phyloP scores from a whole-genome alignment of 2,888 invertebrate genomes.

The Ormyrus pomaceus region DNA sequence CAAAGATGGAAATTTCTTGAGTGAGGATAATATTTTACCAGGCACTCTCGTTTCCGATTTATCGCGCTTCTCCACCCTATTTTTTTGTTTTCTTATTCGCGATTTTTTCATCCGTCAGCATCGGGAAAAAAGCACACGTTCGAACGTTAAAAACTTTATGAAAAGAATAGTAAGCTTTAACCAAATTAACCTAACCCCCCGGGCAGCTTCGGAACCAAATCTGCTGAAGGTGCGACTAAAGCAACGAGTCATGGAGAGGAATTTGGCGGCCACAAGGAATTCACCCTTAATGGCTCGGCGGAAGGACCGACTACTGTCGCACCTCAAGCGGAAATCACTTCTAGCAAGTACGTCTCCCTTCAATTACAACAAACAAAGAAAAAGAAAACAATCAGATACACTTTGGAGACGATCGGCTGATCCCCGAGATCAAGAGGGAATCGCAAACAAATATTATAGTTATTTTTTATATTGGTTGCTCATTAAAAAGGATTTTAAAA shows the following conservation, averaged over 20 bases:
- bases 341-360: constrained; percentile 77
- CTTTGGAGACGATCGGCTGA: constrained; percentile 30
- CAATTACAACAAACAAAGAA: constrained; percentile 34
- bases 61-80: no score
- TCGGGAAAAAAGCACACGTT: constrained; percentile 20
- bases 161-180: constrained; percentile 27
- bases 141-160: not conserved
- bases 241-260: constrained; percentile 95
- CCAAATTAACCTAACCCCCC: constrained; percentile 69
- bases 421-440: constrained; percentile 36
- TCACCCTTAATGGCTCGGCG: constrained; percentile 91
- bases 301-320: constrained; percentile 86
- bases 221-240: constrained; percentile 94
- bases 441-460: constrained; percentile 15
- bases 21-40: no score
- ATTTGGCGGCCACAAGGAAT: constrained; percentile 80
- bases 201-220: constrained; percentile 96
- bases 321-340: constrained; percentile 84
- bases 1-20: no score
- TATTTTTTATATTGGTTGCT: not conserved
- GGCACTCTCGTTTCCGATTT: no score
- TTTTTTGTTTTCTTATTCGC: not conserved
- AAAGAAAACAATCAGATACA: constrained; percentile 3
- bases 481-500: no score
- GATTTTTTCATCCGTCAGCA: no score